These are phyloP conservation scores for Eucidaris tribuloides DNA, from an alignment of 35 echinoderm and acorn worm genomes.

Conservation along the genomic window DNA sequence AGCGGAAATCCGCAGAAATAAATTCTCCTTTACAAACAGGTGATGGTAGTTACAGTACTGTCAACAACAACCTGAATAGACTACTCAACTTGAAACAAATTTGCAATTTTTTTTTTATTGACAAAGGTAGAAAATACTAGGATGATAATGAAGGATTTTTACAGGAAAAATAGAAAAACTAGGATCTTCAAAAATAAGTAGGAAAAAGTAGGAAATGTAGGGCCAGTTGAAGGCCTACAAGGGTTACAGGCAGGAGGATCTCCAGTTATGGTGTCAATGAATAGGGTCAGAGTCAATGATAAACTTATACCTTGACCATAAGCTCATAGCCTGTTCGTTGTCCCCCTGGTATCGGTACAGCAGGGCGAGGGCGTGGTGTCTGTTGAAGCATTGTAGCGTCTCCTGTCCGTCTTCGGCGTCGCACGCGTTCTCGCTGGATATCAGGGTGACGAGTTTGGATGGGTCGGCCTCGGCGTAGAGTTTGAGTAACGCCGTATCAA, in stretches of 20 bases:
- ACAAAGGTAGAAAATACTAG: not conserved
- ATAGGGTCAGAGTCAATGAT: not conserved
- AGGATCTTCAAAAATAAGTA: no score
- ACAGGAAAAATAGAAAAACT: no score
- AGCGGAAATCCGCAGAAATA: no score
- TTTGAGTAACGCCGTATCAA: conserved; percentile 89
- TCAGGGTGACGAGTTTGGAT: conserved; percentile 42
- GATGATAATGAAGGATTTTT: not conserved
- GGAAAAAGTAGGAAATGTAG: no score
- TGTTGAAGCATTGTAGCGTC: conserved; percentile 15
- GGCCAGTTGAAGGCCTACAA: no score
- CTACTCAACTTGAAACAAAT: no score
- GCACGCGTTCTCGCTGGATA: conserved; percentile 72
- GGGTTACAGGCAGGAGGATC: not conserved
- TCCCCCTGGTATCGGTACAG: conserved; percentile 77
- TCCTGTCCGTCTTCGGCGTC: conserved; percentile 49
- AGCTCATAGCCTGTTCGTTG: conserved; percentile 69
- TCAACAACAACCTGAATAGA: no score
- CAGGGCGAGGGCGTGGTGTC: conserved; percentile 73
- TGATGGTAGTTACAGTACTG: no score
- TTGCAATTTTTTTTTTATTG: no score
- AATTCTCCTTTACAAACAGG: no score
- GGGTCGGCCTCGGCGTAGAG: conserved; percentile 70
- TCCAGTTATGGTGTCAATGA: not conserved
- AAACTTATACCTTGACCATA: conserved; percentile 91